Evolutionary conservation across 1,140 invertebrate genomes (phyloP), one percentile per base, ranked within the genome.

Genomic region (Grapholita molesta): DNA sequence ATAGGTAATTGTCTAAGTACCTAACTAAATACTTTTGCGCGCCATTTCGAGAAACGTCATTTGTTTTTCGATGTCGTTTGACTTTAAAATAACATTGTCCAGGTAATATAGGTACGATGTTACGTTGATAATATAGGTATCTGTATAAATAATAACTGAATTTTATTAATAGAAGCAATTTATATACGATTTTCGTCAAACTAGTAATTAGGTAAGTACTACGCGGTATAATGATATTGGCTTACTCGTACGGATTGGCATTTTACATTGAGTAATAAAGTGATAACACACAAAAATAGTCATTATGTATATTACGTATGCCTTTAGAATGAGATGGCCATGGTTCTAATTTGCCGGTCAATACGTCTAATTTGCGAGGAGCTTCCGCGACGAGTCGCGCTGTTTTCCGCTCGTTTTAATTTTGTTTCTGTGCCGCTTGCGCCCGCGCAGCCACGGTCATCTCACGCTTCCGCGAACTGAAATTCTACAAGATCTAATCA

Each of bases 321-420:
- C 55, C 55, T 61, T 61, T 61, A 61, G 12, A 32, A 61, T 61
- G 12, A 61, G 55, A 61, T 25, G 55, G 55, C 55, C 53, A 64
- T 71, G 33, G 32, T 72, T 77, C 65, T 73, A 67, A 68, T 75
- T 69, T 64, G 80, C 86, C 82, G 82, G 86, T 86, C 83, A 70
- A 67, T 42, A 76, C 68, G 70, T 77, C 80, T 88, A 86, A 89
- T 87, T 89, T 85, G 84, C 85, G 74, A 74, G 76, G 70, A 78
- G 81, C 85, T 89, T 88, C 87, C 87, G 87, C 80, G 79, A 82
- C 74, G 68, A 61, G 71, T 69, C 68, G 77, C 83, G 79, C 86
- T 83, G 85, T 78, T 82, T 74, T 52, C 76, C 73, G 74, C 32
- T 71, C 70, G 67, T 74, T 65, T 21, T 76, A 84, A 84, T 81